These are phyloP conservation scores for Cylloceria caligata DNA, from an alignment of 2,888 invertebrate species.

Conservation along the genomic window DNA sequence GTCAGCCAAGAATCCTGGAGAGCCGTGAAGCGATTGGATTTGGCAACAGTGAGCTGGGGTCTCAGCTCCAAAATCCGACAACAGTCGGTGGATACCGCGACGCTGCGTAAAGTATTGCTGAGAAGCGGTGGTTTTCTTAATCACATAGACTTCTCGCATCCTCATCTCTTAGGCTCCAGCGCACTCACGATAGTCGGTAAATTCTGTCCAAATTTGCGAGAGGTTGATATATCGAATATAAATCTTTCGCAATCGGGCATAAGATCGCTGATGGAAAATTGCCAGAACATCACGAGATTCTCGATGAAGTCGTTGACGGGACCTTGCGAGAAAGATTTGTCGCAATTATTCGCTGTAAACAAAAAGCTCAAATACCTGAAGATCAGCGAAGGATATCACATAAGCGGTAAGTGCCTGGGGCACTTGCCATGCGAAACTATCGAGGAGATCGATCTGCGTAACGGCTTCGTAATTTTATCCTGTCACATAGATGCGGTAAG, in stretches of 20 bases:
- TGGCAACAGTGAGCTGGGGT: conserved; percentile 74
- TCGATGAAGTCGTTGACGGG: conserved; percentile 85
- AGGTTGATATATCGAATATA: conserved; percentile 85
- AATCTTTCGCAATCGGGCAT: conserved; percentile 86
- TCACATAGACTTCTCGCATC: conserved; percentile 86
- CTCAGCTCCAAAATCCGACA: conserved; percentile 50
- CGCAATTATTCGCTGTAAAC: conserved; percentile 77
- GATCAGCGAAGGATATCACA: conserved; percentile 69
- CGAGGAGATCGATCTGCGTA: conserved; percentile 75
- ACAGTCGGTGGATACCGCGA: conserved; percentile 70
- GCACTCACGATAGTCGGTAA: conserved; percentile 86
- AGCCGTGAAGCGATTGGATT: conserved; percentile 81
- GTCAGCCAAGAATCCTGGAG: conserved; percentile 86
- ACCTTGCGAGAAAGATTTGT: conserved; percentile 79
- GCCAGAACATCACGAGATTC: conserved; percentile 85
- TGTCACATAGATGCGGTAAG: conserved; percentile 75
- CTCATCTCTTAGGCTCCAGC: conserved; percentile 85
- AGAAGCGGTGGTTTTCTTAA: conserved; percentile 85
- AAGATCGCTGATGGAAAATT: conserved; percentile 85
- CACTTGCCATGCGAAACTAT: conserved; percentile 77
- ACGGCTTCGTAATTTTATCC: conserved; percentile 74
- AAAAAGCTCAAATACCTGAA: conserved; percentile 76
- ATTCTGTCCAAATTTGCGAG: conserved; percentile 86
- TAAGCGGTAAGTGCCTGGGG: conserved; percentile 78
- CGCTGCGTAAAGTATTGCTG: conserved; percentile 85